Conservation (phyloP, 2,797 vertebrate species). For the Rhadinocentrus ornatus region DNA sequence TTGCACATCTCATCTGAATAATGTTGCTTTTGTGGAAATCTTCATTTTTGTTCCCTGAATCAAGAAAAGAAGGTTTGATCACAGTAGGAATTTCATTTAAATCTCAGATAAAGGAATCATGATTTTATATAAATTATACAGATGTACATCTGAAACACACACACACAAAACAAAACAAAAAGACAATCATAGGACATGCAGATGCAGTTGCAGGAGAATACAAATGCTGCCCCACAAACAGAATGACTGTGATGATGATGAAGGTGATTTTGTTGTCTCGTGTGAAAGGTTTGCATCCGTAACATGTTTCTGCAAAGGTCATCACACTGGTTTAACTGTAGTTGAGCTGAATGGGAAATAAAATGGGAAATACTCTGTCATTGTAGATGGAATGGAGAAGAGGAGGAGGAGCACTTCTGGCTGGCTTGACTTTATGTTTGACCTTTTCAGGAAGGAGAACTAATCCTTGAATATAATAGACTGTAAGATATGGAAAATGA, state of each 20-base stretch:
- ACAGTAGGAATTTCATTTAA: background rate
- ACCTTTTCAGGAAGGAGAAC: slow-evolving; percentile 96
- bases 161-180: background rate
- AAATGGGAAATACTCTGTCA: slow-evolving; percentile 64
- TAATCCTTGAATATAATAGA: slow-evolving; percentile 98
- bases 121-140: slow-evolving; percentile 15
- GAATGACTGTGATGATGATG: background rate
- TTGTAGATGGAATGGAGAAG: slow-evolving; percentile 46
- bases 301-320: slow-evolving; percentile 61
- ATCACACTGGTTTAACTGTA: slow-evolving; percentile 51
- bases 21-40: too few relatives aligned
- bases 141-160: background rate
- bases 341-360: slow-evolving; percentile 30
- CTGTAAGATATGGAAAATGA: slow-evolving; percentile 97
- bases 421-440: slow-evolving; percentile 95
- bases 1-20: slow-evolving; percentile 7
- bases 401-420: slow-evolving; percentile 70
- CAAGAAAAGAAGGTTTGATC: slow-evolving; percentile 11
- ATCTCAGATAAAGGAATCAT: background rate
- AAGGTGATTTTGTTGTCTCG: slow-evolving; percentile 27
- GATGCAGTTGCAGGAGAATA: too few relatives aligned
- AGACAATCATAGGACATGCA: too few relatives aligned
- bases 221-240: background rate
- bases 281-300: slow-evolving; percentile 46
- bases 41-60: slow-evolving; percentile 7